phyloP scores from a whole-genome alignment of 2,113 vertebrate genomes.

The Seriola quinqueradiata region DNA sequence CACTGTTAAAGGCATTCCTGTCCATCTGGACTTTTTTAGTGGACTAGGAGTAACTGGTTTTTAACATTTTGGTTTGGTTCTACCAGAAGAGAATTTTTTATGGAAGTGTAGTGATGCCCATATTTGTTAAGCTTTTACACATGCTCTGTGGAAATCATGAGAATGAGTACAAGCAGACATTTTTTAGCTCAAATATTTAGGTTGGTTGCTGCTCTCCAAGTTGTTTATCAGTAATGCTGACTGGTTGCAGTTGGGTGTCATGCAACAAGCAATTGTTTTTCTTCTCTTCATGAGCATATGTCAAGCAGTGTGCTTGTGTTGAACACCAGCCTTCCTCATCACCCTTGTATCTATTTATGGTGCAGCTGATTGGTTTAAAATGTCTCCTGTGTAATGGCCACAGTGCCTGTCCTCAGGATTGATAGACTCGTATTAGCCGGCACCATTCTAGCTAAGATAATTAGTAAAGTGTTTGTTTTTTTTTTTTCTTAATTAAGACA shows the following conservation, averaged over 20 bases:
- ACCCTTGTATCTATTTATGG: slow-evolving; percentile 37
- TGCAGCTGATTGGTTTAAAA: slow-evolving; percentile 59
- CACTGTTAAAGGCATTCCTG: neutral
- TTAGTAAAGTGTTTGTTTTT: slow-evolving; percentile 2
- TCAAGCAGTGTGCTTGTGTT: neutral
- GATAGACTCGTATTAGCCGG: neutral
- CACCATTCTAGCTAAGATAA: slow-evolving; percentile 26
- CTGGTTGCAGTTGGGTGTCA: neutral
- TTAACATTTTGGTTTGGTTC: slow-evolving; percentile 4
- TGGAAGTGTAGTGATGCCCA: neutral
- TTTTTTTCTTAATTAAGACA: slow-evolving; percentile 21
- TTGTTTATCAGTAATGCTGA: slow-evolving; percentile 8
- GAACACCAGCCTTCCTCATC: slow-evolving; percentile 23
- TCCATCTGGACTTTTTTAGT: neutral
- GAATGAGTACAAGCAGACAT: neutral
- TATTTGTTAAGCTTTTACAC: neutral
- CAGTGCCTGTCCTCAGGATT: neutral
- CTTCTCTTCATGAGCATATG: neutral
- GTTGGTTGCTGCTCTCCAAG: neutral
- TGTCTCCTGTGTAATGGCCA: slow-evolving; percentile 22
- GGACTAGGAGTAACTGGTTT: neutral
- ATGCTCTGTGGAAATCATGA: neutral
- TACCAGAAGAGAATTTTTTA: neutral
- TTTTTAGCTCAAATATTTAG: neutral
- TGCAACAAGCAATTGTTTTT: no score